Evolutionary conservation across 2,797 vertebrate genomes (phyloP).

Genomic region (Pangasius macronema): DNA sequence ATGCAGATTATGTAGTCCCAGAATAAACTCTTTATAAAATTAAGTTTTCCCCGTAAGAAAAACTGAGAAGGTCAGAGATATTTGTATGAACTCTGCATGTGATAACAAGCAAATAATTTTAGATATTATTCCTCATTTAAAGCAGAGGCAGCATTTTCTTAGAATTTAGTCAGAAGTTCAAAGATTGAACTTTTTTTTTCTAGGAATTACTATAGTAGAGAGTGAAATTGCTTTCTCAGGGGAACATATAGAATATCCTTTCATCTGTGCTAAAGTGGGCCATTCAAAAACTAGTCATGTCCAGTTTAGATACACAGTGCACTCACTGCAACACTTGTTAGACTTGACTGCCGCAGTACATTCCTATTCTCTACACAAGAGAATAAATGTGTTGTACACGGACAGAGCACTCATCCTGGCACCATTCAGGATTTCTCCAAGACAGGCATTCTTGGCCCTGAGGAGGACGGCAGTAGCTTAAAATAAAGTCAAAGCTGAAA

Average conservation of each 20-base stretch:
- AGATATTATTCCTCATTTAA: neutral
- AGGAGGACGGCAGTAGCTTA: conserved; percentile 64
- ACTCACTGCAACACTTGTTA: neutral
- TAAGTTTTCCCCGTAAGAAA: too few species aligned
- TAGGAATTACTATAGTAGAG: neutral
- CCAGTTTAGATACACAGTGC: neutral
- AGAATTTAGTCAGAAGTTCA: neutral
- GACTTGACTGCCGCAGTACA: neutral
- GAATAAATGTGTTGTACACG: neutral
- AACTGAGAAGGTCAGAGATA: neutral
- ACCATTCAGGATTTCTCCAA: conserved; percentile 24
- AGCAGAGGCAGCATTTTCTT: neutral
- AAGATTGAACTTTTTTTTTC: neutral
- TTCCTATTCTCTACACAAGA: neutral
- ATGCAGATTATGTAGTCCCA: neutral
- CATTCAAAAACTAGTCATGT: neutral
- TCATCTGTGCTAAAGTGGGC: neutral
- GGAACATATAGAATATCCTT: neutral
- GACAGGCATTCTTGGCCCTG: conserved; percentile 63
- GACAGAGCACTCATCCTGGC: conserved; percentile 65
- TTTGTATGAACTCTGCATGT: neutral
- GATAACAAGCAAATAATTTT: neutral
- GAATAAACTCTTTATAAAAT: neutral
- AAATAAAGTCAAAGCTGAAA: conserved; percentile 63
- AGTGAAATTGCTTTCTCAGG: neutral